These are phyloP conservation scores for Sesamia nonagrioides DNA, from an alignment of 1,140 invertebrate species.

Conservation along the genomic window DNA sequence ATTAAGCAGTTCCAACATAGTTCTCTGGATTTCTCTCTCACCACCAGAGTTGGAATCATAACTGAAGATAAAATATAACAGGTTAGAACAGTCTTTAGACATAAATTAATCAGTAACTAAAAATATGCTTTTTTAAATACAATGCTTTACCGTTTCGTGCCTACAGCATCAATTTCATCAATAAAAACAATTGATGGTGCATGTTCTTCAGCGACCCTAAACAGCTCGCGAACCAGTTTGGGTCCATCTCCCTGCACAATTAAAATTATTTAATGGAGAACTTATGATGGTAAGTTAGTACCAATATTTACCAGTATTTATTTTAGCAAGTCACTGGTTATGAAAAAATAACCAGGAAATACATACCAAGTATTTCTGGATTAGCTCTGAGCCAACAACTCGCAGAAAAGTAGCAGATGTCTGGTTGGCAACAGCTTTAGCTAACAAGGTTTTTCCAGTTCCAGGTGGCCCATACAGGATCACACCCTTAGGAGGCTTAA, in stretches of 20 bases:
- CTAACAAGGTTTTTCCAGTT: slow-evolving; percentile 99
- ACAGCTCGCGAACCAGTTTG: slow-evolving; percentile 98
- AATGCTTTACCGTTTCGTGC: slow-evolving; percentile 95
- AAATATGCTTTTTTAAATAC: no score
- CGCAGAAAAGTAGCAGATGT: slow-evolving; percentile 99
- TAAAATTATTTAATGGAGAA: slow-evolving; percentile 37
- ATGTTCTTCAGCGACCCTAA: slow-evolving; percentile 99
- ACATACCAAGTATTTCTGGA: slow-evolving; percentile 98
- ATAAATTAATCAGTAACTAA: background rate
- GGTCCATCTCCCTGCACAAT: slow-evolving; percentile 97
- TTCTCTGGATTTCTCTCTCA: slow-evolving; percentile 99
- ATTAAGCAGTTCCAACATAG: slow-evolving; percentile 99
- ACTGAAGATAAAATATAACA: slow-evolving; percentile 65
- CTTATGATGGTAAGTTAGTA: background rate
- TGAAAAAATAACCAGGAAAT: slow-evolving; percentile 20
- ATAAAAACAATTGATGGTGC: slow-evolving; percentile 99
- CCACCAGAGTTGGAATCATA: slow-evolving; percentile 99
- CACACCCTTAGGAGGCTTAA: slow-evolving; percentile 99
- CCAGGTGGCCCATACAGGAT: slow-evolving; percentile 99
- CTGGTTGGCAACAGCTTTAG: slow-evolving; percentile 99
- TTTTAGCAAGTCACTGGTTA: slow-evolving; percentile 40
- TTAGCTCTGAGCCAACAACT: slow-evolving; percentile 99
- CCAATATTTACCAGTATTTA: slow-evolving; percentile 43
- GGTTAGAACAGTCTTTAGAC: background rate
- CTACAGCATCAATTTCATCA: slow-evolving; percentile 99